Conservation (phyloP, 1,140 invertebrate species). For the Ceratosolen fusciceps region DNA sequence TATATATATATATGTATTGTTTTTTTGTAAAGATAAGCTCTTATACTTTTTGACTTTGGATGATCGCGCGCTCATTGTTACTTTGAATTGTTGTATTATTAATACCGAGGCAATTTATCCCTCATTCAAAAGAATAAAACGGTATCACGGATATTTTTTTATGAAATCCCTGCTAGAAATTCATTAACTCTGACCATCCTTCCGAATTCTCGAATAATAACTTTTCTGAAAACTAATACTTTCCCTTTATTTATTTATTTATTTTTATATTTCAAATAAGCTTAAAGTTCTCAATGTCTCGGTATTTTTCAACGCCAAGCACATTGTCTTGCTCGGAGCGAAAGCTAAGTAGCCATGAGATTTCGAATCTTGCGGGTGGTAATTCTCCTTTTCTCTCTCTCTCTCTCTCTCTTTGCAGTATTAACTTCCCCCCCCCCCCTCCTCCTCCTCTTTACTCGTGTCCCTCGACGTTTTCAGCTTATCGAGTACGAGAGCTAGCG, state of each 20-base stretch:
- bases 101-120: too few species aligned
- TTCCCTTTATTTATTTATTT: not conserved
- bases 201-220: not conserved
- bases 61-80: too few species aligned
- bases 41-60: too few species aligned
- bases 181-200: too few species aligned
- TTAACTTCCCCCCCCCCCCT: slow-evolving; percentile 12
- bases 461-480: not conserved
- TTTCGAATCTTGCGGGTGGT: slow-evolving; percentile 35
- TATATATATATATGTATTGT: too few species aligned
- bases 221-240: slow-evolving; percentile 12
- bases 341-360: slow-evolving; percentile 39
- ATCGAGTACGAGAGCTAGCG: not conserved
- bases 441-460: slow-evolving; percentile 8
- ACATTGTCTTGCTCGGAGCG: slow-evolving; percentile 33
- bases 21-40: too few species aligned
- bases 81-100: too few species aligned
- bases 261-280: not conserved
- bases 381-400: slow-evolving; percentile 18
- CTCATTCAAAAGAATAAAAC: too few species aligned
- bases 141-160: too few species aligned
- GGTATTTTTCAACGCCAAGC: slow-evolving; percentile 38
- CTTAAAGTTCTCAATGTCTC: not conserved
- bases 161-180: too few species aligned
- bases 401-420: not conserved